Evolutionary conservation across 53 echinoderm and acorn worm species (phyloP).

Genomic region (Holothuria leucospilota): DNA sequence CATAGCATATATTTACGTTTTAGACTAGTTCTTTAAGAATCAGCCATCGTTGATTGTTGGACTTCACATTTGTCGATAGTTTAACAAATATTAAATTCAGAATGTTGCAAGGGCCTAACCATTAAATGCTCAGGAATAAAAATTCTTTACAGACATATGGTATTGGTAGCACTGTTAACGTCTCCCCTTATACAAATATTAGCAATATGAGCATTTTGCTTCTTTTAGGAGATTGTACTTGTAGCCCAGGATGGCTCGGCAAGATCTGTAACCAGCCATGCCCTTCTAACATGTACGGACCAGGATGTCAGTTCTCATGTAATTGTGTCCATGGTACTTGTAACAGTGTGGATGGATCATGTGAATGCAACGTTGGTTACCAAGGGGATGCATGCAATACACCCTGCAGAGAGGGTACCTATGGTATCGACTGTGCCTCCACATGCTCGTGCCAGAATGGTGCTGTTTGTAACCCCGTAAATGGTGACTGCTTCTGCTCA

Average conservation of each 20-base stretch:
- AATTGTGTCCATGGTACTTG: slow-evolving; percentile 55
- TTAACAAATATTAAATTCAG: too few relatives aligned
- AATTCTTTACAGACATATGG: too few relatives aligned
- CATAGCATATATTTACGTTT: too few relatives aligned
- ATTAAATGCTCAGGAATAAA: too few relatives aligned
- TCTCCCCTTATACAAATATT: too few relatives aligned
- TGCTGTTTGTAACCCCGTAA: slow-evolving; percentile 62
- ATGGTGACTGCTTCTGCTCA: slow-evolving; percentile 66
- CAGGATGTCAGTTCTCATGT: slow-evolving; percentile 42
- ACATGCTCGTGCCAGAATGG: slow-evolving; percentile 72
- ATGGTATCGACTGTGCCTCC: slow-evolving; percentile 50
- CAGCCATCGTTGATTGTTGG: too few relatives aligned
- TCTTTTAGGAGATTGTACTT: slow-evolving; percentile 60
- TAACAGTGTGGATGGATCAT: slow-evolving; percentile 54
- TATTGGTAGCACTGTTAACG: too few relatives aligned
- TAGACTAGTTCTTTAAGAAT: too few relatives aligned
- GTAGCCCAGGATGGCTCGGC: slow-evolving; percentile 77
- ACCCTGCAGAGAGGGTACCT: slow-evolving; percentile 63
- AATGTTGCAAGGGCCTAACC: too few relatives aligned
- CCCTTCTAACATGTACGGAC: slow-evolving; percentile 49
- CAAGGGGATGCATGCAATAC: slow-evolving; percentile 43
- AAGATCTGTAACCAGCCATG: slow-evolving; percentile 57
- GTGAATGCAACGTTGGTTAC: slow-evolving; percentile 52
- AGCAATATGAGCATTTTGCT: too few relatives aligned
- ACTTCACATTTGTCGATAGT: too few relatives aligned